Evolutionary conservation across 2,113 vertebrate genomes (phyloP).

Genomic region (Notechis scutatus): DNA sequence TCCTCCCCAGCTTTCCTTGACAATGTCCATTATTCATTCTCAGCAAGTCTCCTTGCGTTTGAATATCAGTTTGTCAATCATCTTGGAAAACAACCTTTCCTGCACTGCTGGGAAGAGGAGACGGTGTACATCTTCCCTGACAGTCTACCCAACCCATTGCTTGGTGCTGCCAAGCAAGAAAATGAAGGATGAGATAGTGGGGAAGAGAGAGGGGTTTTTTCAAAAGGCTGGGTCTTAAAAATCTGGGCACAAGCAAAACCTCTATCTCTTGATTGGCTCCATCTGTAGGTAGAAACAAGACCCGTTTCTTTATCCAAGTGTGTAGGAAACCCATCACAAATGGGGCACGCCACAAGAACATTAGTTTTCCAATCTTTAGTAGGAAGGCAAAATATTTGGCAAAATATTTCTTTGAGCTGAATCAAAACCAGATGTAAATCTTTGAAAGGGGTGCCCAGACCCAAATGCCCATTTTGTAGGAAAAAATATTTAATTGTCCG

Average conservation of each 20-base stretch:
- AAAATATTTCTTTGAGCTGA: too few relatives aligned
- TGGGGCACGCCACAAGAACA: neutral
- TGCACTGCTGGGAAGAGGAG: neutral
- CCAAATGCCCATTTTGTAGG: too few relatives aligned
- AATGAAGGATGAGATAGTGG: too few relatives aligned
- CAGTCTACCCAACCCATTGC: neutral
- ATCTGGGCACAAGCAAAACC: neutral
- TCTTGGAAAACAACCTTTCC: neutral
- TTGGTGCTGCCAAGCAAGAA: neutral
- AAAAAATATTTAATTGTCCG: too few relatives aligned
- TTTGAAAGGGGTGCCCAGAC: too few relatives aligned
- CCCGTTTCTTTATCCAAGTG: neutral
- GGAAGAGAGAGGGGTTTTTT: neutral
- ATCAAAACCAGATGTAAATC: too few relatives aligned
- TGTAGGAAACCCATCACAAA: neutral
- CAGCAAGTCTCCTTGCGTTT: neutral
- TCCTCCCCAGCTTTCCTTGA: neutral
- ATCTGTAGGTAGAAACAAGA: neutral
- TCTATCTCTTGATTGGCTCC: neutral
- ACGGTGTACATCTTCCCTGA: neutral
- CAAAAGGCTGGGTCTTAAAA: neutral
- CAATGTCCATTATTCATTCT: neutral
- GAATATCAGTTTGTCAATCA: neutral
- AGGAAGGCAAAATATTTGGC: too few relatives aligned
- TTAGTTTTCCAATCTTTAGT: too few relatives aligned